phyloP scores from a whole-genome alignment of 2,888 invertebrate species.

The Dyspetes luteomarginatus region DNA sequence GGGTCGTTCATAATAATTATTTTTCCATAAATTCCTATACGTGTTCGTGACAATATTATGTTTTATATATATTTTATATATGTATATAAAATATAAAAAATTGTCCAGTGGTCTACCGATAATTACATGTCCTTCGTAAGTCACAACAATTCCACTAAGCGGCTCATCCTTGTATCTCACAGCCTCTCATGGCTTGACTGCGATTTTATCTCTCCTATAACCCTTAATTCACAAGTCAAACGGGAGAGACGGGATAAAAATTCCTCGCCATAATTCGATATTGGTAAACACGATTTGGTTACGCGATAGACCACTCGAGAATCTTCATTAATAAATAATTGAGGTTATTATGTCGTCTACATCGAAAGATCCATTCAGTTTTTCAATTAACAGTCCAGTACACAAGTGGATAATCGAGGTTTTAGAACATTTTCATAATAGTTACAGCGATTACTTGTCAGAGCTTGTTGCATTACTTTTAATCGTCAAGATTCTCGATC shows the following conservation, averaged over 20 bases:
- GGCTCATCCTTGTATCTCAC: constrained; percentile 23
- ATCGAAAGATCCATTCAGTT: constrained; percentile 18
- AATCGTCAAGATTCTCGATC: constrained; percentile 36
- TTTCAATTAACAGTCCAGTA: constrained; percentile 8
- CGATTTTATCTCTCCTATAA: constrained; percentile 1
- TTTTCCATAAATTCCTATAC: too few species aligned
- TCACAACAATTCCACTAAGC: constrained; percentile 75
- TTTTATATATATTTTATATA: too few species aligned
- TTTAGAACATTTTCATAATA: constrained; percentile 21
- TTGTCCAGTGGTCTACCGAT: constrained; percentile 73
- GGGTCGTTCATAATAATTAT: too few species aligned
- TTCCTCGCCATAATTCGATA: too few species aligned
- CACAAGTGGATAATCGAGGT: not conserved
- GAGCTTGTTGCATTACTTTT: constrained; percentile 43
- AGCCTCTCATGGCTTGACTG: not conserved
- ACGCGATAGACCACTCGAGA: not conserved
- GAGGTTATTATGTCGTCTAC: not conserved
- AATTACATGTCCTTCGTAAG: constrained; percentile 72
- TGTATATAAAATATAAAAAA: constrained; percentile 68
- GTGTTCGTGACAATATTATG: too few species aligned
- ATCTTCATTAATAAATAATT: constrained; percentile 26
- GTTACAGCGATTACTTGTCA: constrained; percentile 25
- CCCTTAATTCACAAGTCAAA: not conserved
- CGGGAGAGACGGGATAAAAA: not conserved
- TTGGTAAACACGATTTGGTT: too few species aligned